These are phyloP conservation scores for Podabrus alpinus DNA, from an alignment of 2,888 invertebrate species.

Conservation along the genomic window DNA sequence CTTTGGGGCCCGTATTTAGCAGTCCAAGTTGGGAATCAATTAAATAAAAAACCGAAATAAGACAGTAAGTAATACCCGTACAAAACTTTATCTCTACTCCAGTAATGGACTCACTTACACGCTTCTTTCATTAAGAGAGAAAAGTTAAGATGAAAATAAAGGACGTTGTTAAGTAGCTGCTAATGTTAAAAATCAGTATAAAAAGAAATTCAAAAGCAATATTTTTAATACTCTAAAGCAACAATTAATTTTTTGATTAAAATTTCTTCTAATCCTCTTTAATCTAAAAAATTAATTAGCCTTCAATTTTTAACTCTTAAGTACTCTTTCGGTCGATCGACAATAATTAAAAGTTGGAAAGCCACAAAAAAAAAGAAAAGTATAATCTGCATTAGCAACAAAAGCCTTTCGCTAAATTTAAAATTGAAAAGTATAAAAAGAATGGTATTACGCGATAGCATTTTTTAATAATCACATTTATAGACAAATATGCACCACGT, in stretches of 20 bases:
- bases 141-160: conserved; percentile 30
- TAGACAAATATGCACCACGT: conserved; percentile 1
- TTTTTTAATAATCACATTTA: conserved; percentile 4
- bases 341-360: background rate
- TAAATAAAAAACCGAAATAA: conserved; percentile 30
- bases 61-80: conserved; percentile 24
- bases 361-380: too few species aligned
- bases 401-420: background rate
- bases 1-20: background rate
- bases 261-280: background rate
- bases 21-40: conserved; percentile 11
- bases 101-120: conserved; percentile 33
- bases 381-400: background rate
- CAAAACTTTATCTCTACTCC: conserved; percentile 30
- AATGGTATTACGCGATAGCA: background rate
- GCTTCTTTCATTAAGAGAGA: conserved; percentile 34
- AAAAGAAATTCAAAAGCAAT: background rate
- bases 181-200: conserved; percentile 29
- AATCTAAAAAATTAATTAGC: background rate
- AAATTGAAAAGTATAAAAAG: background rate
- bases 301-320: background rate
- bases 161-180: conserved; percentile 20
- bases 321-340: background rate
- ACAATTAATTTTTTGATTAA: background rate
- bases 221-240: background rate